Evolutionary conservation across 2,797 vertebrate species (phyloP).

Genomic region (Platyrinchus mystaceus): DNA sequence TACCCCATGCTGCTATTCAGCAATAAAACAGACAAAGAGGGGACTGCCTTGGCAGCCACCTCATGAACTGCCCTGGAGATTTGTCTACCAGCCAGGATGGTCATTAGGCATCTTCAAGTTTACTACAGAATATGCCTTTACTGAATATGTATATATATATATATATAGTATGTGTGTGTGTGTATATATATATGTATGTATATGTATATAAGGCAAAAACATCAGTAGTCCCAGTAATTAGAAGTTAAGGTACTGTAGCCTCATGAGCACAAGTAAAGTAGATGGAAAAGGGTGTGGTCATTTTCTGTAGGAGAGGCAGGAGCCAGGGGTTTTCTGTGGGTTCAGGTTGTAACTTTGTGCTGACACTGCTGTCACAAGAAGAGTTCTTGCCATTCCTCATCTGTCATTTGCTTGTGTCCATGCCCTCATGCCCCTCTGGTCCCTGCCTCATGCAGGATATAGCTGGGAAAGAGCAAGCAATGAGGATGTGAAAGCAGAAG

Average conservation of each 20-base stretch:
- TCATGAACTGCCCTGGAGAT: not conserved
- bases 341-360: not conserved
- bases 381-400: not conserved
- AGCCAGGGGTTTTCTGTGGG: not conserved
- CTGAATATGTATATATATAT: not conserved
- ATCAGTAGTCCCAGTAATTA: not conserved
- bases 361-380: not conserved
- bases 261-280: not conserved
- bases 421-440: not conserved
- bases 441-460: not conserved
- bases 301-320: not conserved
- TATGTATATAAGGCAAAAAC: not conserved
- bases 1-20: not conserved
- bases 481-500: not conserved
- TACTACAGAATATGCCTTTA: not conserved
- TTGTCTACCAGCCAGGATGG: not conserved
- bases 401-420: fast-evolving
- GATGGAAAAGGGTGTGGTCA: not conserved
- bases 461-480: not conserved
- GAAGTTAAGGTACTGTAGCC: not conserved
- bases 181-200: not conserved
- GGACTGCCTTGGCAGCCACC: not conserved
- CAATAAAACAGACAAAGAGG: not conserved
- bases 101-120: not conserved
- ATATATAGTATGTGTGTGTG: not conserved